Conservation (phyloP, 2,113 vertebrate species). For the Oreochromis tanganicae region DNA sequence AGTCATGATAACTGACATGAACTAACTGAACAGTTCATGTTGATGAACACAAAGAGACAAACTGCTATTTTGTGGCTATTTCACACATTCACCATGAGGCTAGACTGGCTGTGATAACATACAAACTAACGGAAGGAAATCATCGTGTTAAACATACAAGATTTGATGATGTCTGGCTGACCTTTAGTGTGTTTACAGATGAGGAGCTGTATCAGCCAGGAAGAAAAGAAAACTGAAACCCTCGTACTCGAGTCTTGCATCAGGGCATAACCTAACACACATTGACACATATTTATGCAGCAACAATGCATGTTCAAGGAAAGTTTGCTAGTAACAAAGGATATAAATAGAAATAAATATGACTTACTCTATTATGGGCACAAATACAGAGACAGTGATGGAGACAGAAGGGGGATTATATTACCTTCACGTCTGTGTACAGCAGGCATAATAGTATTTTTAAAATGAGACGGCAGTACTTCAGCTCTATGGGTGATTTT, state of each 20-base stretch:
- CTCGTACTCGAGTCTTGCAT: not conserved
- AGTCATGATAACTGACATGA: not conserved
- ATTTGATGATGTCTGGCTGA: not conserved
- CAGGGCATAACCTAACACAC: not conserved
- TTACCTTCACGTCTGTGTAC: not conserved
- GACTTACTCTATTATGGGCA: slow-evolving; percentile 33
- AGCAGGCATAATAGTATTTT: not conserved
- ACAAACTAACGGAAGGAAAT: not conserved
- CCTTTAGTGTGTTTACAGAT: not conserved
- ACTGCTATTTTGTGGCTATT: not conserved
- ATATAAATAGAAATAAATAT: not conserved
- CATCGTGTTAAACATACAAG: not conserved
- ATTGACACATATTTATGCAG: slow-evolving; percentile 26
- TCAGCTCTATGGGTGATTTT: slow-evolving; percentile 14
- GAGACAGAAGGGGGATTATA: not conserved
- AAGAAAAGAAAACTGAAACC: not conserved
- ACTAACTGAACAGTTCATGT: not conserved
- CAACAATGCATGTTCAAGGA: slow-evolving; percentile 14
- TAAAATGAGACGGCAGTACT: slow-evolving; percentile 7
- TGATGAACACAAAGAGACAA: not conserved
- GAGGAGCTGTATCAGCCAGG: not conserved
- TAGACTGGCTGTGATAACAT: not conserved
- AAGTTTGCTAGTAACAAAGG: slow-evolving; percentile 26
- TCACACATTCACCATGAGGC: not conserved
- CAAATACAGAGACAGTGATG: slow-evolving; percentile 22